These are phyloP conservation scores for Rana temporaria DNA, from an alignment of 2,113 vertebrate genomes.

Conservation along the genomic window DNA sequence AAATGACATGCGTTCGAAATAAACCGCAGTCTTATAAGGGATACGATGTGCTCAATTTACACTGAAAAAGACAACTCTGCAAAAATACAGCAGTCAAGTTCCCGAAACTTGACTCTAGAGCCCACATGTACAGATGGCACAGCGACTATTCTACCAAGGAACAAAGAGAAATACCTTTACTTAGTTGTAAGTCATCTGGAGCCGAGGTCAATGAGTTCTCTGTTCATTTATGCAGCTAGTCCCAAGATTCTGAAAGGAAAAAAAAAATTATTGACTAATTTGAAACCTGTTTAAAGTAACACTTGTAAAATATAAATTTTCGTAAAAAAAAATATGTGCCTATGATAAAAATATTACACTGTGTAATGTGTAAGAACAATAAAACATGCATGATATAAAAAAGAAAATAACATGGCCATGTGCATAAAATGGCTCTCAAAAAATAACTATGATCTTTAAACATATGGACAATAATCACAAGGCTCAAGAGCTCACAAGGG, in stretches of 20 bases:
- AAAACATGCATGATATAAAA: too few species aligned
- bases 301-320: too few species aligned
- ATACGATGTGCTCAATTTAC: constrained; percentile 37
- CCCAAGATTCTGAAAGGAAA: constrained; percentile 7
- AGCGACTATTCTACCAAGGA: not conserved
- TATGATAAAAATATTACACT: too few species aligned
- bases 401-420: too few species aligned
- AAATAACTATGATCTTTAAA: too few species aligned
- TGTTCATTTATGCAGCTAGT: constrained; percentile 35
- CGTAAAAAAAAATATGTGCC: too few species aligned
- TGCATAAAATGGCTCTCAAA: too few species aligned
- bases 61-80: constrained; percentile 34
- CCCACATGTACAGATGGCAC: constrained; percentile 14
- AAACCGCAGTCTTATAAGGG: constrained; percentile 23
- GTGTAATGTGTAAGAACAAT: too few species aligned
- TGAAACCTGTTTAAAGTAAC: too few species aligned
- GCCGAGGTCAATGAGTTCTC: constrained; percentile 26
- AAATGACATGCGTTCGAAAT: constrained; percentile 34
- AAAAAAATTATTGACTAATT: not conserved
- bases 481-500: too few species aligned
- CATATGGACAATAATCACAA: too few species aligned
- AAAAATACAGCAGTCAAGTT: constrained; percentile 3
- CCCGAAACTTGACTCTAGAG: constrained; percentile 10
- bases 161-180: constrained; percentile 32
- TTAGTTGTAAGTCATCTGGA: constrained; percentile 49